phyloP scores from a whole-genome alignment of 2,113 vertebrate genomes.

The Holacanthus passer region DNA sequence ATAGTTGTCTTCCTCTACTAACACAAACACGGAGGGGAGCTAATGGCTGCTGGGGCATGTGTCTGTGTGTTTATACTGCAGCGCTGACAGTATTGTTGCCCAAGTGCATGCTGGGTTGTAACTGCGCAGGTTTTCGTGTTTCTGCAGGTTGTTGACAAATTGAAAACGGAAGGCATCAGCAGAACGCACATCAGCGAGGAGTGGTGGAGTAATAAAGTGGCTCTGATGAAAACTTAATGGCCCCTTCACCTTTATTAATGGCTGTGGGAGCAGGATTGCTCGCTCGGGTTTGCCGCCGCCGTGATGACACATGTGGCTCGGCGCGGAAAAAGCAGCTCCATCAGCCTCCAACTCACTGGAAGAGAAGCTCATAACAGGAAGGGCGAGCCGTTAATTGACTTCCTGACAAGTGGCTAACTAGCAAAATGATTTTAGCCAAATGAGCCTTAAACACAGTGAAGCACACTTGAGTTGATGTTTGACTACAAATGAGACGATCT shows the following conservation, averaged over 20 bases:
- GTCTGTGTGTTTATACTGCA: neutral
- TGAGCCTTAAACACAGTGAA: slow-evolving; percentile 24
- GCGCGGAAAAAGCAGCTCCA: slow-evolving; percentile 31
- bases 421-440: slow-evolving; percentile 57
- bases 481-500: slow-evolving; percentile 6
- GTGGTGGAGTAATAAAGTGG: slow-evolving; percentile 77
- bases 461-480: neutral
- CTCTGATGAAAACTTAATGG: slow-evolving; percentile 90
- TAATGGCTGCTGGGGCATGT: slow-evolving; percentile 7
- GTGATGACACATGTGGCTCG: slow-evolving; percentile 49
- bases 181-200: slow-evolving; percentile 83
- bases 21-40: slow-evolving; percentile 37
- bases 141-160: slow-evolving; percentile 40
- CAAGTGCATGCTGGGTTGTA: neutral
- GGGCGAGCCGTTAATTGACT: slow-evolving; percentile 48
- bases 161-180: slow-evolving; percentile 64
- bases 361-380: slow-evolving; percentile 26
- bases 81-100: neutral
- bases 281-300: slow-evolving; percentile 42
- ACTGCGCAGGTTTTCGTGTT: slow-evolving; percentile 18
- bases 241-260: slow-evolving; percentile 80
- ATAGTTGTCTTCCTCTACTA: slow-evolving; percentile 9
- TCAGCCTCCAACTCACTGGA: slow-evolving; percentile 45
- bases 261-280: slow-evolving; percentile 56
- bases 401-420: slow-evolving; percentile 36